Evolutionary conservation across 2,888 invertebrate species (phyloP), one percentile per base, ranked within the genome.

Genomic region (Odontothrips loti): DNA sequence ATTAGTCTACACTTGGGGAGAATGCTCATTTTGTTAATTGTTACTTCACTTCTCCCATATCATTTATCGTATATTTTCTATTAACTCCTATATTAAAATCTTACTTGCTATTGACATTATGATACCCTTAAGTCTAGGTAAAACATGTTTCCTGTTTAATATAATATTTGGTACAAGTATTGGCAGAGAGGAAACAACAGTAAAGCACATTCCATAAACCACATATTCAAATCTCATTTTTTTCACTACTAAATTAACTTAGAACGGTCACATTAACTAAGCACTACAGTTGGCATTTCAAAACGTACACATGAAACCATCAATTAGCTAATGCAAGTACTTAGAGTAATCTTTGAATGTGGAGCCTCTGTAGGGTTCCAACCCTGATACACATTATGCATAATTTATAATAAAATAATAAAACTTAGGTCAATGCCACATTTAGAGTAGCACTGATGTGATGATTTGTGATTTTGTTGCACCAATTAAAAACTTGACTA

Each of bases 131-230:
- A 75, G 27, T 27, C 27, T 75, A 75, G 68, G 68, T 75, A 75
- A 75, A 75, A 75, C 68, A 75, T 75, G 68, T 75, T 75, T 84
- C 83, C 82, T 82, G 82, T 82, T 82, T 82, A 80, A 80, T 82
- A 82, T 83, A 82, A 83, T 84, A 83, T 84, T 84, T 84, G 84
- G 84, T 84, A 83, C 84, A 84, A 84, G 81, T 75, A 83, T 84
- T 84, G 84, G 84, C 84, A 83, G 83, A 83, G 83, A 83, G 83
- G 81, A 81, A 82, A 84, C 68, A 75, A 75, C 81, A 82, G 81
- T 83, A 83, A 84, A 84, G 84, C 84, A 84, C 84, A 84, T 75
- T 75, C 68, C 68, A 75, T 27, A 27, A 27, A 75, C 68, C 68
- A 75, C 68, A 82, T 82, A 83, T 81, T 80, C 82, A 82, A 82